Base-by-base conservation (phyloP, 2,113 vertebrate genomes). In the Calidris pygmaea region DNA sequence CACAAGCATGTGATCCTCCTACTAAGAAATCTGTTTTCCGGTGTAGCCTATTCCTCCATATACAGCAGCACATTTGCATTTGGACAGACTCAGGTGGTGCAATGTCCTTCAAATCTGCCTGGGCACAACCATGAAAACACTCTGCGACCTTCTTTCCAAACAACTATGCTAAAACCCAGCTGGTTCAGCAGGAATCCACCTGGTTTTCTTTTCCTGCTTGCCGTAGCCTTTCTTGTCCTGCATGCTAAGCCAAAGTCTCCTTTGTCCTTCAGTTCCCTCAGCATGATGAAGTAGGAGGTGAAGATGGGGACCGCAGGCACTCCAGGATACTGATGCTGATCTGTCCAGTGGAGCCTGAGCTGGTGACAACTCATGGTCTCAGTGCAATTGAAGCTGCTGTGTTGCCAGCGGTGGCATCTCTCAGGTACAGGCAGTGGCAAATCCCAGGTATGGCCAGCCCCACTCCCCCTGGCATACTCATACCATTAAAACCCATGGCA, bases 341-440 rank as follows among this genome's bases (percentile, higher is more conserved):
- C 34, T n/a, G 47, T 27, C 52, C 73, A 56, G 29, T 10, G 20
- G 14, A 72, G 43, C 67, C 34, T 27, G 5, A 66, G 43, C 52
- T 68, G 68, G 8, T 78, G 41, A 12, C 30, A 0, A 3, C 39
- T 71, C 16, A 17, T 17, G 14, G 6, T 70, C 2, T 60, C 34
- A 34, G 63, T 76, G 59, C 43, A 65, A 45, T 13, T 50, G 55
- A 75, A 39, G 24, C 32, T 52, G 12, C 65, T 24, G 68, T 68
- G 65, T 78, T 89, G 39, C 60, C 65, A 77, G 77, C 1, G 0
- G 90, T 87, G 89, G 26, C 87, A 91, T 74, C 50, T 71, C 48
- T n/a, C 37, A 66, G 84, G 70, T 63, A 89, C 93, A 95, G 66
- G 84, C 84, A 93, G 88, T 74, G 86, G 76, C 93, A 96, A 9